Conservation (phyloP, 2,113 vertebrate genomes). For the Natator depressus region DNA sequence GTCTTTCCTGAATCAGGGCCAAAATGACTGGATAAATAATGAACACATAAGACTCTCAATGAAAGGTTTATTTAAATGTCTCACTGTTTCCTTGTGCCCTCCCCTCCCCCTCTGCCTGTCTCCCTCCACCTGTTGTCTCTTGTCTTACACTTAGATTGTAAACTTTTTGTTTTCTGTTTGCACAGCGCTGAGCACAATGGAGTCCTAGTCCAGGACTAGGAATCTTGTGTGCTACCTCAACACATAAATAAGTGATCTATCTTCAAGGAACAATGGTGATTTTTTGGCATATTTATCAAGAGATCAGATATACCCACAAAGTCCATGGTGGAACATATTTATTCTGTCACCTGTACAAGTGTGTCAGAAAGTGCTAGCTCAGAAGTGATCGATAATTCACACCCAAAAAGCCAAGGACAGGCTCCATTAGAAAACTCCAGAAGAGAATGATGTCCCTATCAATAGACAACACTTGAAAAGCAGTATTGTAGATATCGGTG, state of each 20-base stretch:
- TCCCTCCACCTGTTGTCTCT: neutral
- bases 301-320: fast-evolving
- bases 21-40: neutral
- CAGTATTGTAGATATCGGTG: neutral
- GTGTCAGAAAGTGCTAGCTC: neutral
- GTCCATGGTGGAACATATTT: neutral
- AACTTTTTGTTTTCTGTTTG: too few species aligned
- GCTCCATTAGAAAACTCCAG: too few species aligned
- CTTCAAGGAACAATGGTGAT: neutral
- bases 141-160: neutral
- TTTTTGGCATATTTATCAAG: neutral
- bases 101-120: neutral
- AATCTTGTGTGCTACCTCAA: neutral
- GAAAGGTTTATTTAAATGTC: neutral
- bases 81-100: neutral
- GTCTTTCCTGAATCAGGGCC: neutral
- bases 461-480: neutral
- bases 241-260: neutral
- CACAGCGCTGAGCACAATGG: neutral
- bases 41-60: neutral
- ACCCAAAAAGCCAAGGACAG: neutral
- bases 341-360: neutral
- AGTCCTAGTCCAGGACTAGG: neutral
- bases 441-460: neutral
- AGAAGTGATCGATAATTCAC: neutral